These are phyloP conservation scores for Pseudomyrmex dendroicus DNA, from an alignment of 1,140 invertebrate genomes.

Conservation along the genomic window DNA sequence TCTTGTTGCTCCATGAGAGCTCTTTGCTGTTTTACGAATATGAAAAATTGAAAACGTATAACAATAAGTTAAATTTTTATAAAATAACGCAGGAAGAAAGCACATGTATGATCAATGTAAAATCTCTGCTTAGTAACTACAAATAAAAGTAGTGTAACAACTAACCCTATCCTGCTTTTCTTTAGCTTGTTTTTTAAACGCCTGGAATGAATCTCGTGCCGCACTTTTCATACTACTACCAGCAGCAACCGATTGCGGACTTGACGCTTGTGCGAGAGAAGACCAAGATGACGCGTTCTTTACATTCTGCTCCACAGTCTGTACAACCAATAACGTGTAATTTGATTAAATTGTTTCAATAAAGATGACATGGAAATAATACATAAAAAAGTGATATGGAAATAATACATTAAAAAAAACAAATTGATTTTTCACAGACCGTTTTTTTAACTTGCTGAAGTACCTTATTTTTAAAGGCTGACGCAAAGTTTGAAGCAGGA, in stretches of 20 bases:
- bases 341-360: too few species aligned
- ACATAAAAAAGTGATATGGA: too few species aligned
- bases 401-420: too few species aligned
- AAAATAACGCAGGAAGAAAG: not conserved
- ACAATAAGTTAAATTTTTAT: not conserved
- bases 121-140: not conserved
- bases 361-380: too few species aligned
- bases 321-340: conserved; percentile 2
- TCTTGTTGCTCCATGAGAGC: conserved; percentile 93
- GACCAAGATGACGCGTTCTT: conserved; percentile 98
- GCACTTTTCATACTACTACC: conserved; percentile 87
- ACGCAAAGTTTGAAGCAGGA: conserved; percentile 87
- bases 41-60: conserved; percentile 22
- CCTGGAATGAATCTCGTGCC: conserved; percentile 89
- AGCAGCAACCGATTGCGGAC: conserved; percentile 86
- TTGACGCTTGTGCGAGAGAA: conserved; percentile 92
- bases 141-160: not conserved
- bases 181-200: conserved; percentile 97
- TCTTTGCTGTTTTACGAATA: conserved; percentile 87
- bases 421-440: too few species aligned
- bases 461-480: conserved; percentile 89
- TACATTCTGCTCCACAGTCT: conserved; percentile 88
- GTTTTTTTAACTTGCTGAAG: not conserved
- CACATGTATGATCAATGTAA: not conserved
- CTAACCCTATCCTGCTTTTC: conserved; percentile 95